Evolutionary conservation across 1,140 invertebrate species (phyloP).

Genomic region (Andrena cerasifolii): DNA sequence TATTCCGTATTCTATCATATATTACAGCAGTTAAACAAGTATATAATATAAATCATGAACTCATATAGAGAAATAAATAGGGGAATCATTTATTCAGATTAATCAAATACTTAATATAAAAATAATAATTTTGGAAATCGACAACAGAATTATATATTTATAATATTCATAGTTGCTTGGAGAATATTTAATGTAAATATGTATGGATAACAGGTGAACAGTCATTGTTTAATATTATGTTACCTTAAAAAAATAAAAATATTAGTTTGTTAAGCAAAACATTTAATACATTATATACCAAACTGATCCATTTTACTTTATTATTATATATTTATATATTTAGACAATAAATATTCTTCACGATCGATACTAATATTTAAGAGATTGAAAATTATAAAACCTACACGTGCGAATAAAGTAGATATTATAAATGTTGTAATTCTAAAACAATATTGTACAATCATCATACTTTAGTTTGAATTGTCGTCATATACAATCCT

Average conservation of each 20-base stretch:
- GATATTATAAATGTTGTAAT: background rate
- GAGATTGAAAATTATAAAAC: conserved; percentile 12
- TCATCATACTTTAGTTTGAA: background rate
- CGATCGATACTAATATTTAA: conserved; percentile 21
- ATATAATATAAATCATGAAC: background rate
- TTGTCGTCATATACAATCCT: background rate
- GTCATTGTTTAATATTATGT: background rate
- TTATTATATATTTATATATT: background rate
- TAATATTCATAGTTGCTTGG: background rate
- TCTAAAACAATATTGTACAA: conserved; percentile 14
- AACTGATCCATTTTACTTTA: background rate
- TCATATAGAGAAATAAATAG: background rate
- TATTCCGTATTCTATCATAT: too few species aligned
- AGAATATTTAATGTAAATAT: background rate
- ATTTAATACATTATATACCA: background rate
- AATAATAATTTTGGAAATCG: background rate
- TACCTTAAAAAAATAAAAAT: background rate
- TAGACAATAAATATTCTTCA: background rate
- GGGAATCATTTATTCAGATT: background rate
- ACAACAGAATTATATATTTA: background rate
- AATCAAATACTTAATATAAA: background rate
- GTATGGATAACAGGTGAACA: background rate
- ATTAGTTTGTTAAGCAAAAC: background rate
- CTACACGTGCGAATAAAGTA: conserved; percentile 15
- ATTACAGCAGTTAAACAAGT: too few species aligned